Base-by-base conservation (phyloP, 2,888 invertebrate genomes). In the Macrosoma leucophasiata region DNA sequence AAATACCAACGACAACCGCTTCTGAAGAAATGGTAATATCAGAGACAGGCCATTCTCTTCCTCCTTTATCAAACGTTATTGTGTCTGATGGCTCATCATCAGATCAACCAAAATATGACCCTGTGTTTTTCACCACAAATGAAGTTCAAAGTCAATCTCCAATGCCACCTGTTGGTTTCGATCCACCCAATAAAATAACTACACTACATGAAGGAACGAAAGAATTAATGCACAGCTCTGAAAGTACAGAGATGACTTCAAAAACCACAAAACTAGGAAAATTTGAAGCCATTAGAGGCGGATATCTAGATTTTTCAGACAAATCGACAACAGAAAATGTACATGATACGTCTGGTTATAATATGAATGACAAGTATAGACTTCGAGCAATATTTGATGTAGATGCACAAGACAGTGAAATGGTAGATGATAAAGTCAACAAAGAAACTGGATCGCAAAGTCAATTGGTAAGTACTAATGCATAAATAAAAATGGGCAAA, bases 291-390 rank as follows among this genome's bases (percentile, higher is more conserved):
- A n/a, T n/a, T n/a, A n/a, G 77, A 42, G 79, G 66, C 20, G 79
- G 79, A 3, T 78, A 62, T 42, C 46, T 74, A 43, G 65, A 78
- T 44, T 63, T 64, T 27, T 67, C 70, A 10, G 54, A 52, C 19
- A 64, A 52, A 42, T 39, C 46, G 33, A 36, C 30, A 34, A 29
- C 34, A 28, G 23, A 21, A 14, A 38, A 25, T 8, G 15, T 13
- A 22, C 33, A 37, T 9, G 36, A 33, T 3, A 25, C 32, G 8
- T n/a, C n/a, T 7, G 32, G 33, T n/a, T 24, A 34, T 19, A 36
- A 36, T 13, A 23, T 30, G 4, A 44, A 48, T 29, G 43, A 46
- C 5, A 55, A 50, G 15, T 51, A 58, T 29, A 28, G 38, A 21
- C 46, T 51, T 21, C 50, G 46, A n/a, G 36, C 46, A 1, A 43